Evolutionary conservation across 2,113 vertebrate genomes (phyloP), one percentile per base, ranked within the genome.

Genomic region (Lutjanus erythropterus): DNA sequence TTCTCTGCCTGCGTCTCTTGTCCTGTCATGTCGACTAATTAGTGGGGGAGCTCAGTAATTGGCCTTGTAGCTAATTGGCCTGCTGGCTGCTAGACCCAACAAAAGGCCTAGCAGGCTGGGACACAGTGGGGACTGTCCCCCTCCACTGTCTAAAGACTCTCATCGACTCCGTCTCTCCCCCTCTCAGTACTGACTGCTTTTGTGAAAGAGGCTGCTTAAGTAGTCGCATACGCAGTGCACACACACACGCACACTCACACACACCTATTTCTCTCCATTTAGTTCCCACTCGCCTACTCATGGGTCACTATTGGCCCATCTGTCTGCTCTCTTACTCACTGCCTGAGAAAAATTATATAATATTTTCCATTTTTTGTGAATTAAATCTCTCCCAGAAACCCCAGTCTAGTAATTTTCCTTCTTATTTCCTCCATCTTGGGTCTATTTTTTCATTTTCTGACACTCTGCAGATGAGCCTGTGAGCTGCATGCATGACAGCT

Each of bases 11-110:
- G 59, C 71, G 56, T 93, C 87, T 89, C 88, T 89, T 93, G 89
- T 93, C 86, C 86, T 75, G 83, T 89, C 86, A 90, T 94, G 88
- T 90, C 81, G 50, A 80, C 93, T 94, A 93, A 95, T 95, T 95
- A 94, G 88, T 58, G 37, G 85, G 85, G 85, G 86, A 89, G 87
- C 88, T 87, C 82, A 78, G 87, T 92, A 94, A 94, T 95, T 94
- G 92, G 89, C 89, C 89, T 83, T 76, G 90, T 87, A 78, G 83
- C 93, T 95, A 95, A 95, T 94, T 95, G 93, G 93, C 87, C 89
- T 71, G 78, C 91, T 83, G 87, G 91, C 92, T 92, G 89, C 90
- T 87, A 86, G 90, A 83, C 81, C 86, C 86, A 91, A 94, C 91
- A 94, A 93, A n/a, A 91, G 78, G 86, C 75, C 55, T 73, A 75